Evolutionary conservation across 2,797 vertebrate species (phyloP), one percentile per base, ranked within the genome.

Genomic region (Hemibagrus guttatus): DNA sequence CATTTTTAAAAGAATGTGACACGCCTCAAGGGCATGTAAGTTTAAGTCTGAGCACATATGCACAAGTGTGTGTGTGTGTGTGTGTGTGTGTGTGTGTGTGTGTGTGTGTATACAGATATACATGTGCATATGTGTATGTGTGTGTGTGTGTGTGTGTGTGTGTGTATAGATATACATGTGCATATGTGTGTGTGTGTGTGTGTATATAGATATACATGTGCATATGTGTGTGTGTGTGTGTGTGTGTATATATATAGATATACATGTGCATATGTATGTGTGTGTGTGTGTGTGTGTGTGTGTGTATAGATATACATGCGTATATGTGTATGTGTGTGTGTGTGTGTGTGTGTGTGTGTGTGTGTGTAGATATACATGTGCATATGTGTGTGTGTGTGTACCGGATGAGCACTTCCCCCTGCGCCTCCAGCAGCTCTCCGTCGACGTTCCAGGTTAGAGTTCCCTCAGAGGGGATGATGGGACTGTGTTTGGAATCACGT

Each of bases 401-500:
- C 97, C 96, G 96, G 89, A 99, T 59, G 0, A 97, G 93, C 85
- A 99, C 93, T 89, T 98, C 96, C 14, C 95, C 95, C 5, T 95
- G 71, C 8, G 93, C 95, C 92, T 97, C 95, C 92, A 98, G 92
- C 91, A 99, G 95, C 90, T 99, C 96, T 63, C 98, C 98, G 23
- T 99, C 98, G 39, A 99, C 95, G 91, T 99, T 99, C 98, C 97
- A 99, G 81, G 96, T 97, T 54, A 94, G 95, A 23, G 84, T 89
- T 26, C 91, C 93, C 92, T 96, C 95, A 58, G 92, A 91, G 74
- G 93, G 91, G 93, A 93, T 92, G 85, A 94, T 93, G 78, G 95
- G 91, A 0, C 91, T 83, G 1, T 81, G 89, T 91, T 91, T 94
- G 88, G 92, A 90, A n/a, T 91, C 93, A 2, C 63, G 84, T 82